phyloP scores from a whole-genome alignment of 2,888 invertebrate genomes.

The Drosophila antonietae region DNA sequence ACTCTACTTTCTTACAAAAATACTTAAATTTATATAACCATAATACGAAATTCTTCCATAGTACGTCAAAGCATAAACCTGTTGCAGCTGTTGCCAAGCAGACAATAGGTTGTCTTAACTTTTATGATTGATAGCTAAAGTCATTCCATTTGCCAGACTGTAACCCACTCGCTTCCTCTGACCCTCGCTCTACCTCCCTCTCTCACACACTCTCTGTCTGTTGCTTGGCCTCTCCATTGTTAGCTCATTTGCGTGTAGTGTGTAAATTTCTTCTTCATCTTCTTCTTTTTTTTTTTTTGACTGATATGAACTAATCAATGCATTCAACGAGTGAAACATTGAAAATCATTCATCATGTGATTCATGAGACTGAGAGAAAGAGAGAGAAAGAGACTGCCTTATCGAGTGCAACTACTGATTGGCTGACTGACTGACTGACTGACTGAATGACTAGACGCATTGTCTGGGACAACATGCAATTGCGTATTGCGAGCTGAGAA shows the following conservation, averaged over 20 bases:
- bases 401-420: constrained; percentile 32
- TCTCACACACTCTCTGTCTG: neutral
- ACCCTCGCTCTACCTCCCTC: neutral
- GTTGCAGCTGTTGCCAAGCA: constrained; percentile 36
- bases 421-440: constrained; percentile 53
- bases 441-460: constrained; percentile 69
- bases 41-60: neutral
- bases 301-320: constrained; percentile 56
- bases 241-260: constrained; percentile 23
- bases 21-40: neutral
- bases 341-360: constrained; percentile 52
- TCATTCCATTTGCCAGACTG: constrained; percentile 7
- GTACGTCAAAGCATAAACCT: constrained; percentile 30
- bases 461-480: constrained; percentile 62
- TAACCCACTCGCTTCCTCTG: neutral
- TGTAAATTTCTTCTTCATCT: neutral
- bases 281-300: neutral
- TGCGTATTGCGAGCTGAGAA: constrained; percentile 29
- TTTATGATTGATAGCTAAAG: constrained; percentile 48
- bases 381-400: constrained; percentile 17
- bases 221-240: constrained; percentile 3
- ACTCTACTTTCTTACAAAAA: no score
- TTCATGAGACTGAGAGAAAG: constrained; percentile 8
- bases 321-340: constrained; percentile 29
- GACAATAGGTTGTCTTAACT: constrained; percentile 27